Percentiles rank a stretch among this genome's conserved stretches.
Conservation (phyloP, 2,797 vertebrate species). For the Sciaenops ocellatus region DNA sequence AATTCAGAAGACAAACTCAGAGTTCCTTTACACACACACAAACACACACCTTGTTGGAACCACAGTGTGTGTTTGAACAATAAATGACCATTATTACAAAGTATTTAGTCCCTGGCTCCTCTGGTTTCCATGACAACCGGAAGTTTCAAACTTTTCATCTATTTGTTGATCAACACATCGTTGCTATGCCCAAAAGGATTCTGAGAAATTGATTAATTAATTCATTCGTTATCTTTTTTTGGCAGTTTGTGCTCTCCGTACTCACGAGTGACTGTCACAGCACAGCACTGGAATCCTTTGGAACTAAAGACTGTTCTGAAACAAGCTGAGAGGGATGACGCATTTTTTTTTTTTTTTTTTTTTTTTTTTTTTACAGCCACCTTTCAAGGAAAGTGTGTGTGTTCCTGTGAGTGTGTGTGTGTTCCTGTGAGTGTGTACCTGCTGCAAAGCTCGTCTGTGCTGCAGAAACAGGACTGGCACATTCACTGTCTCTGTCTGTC, state of each 20-base stretch:
- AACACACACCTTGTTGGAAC: too few species aligned
- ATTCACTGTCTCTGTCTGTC: slow-evolving; percentile 93
- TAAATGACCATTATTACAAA: neutral
- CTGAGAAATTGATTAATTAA: too few species aligned
- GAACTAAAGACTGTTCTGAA: neutral
- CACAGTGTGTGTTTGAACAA: too few species aligned
- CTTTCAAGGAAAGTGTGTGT: neutral
- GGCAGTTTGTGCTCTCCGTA: too few species aligned
- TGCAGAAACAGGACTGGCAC: slow-evolving; percentile 91
- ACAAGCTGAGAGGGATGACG: neutral
- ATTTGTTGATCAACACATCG: too few species aligned
- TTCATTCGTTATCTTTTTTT: too few species aligned
- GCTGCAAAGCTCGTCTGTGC: slow-evolving; percentile 94
- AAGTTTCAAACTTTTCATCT: neutral
- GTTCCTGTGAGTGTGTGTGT: too few species aligned
- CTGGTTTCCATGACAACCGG: neutral
- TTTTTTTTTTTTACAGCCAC: neutral
- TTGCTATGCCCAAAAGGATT: too few species aligned
- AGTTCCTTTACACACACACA: too few species aligned
- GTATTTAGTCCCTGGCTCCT: neutral
- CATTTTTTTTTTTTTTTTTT: neutral
- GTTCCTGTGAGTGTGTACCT: slow-evolving; percentile 82
- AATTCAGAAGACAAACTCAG: too few species aligned
- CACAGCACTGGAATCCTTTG: neutral
- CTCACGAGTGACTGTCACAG: too few species aligned